Evolutionary conservation across 2,113 vertebrate genomes (phyloP).

Genomic region (Dicrurus megarhynchus): DNA sequence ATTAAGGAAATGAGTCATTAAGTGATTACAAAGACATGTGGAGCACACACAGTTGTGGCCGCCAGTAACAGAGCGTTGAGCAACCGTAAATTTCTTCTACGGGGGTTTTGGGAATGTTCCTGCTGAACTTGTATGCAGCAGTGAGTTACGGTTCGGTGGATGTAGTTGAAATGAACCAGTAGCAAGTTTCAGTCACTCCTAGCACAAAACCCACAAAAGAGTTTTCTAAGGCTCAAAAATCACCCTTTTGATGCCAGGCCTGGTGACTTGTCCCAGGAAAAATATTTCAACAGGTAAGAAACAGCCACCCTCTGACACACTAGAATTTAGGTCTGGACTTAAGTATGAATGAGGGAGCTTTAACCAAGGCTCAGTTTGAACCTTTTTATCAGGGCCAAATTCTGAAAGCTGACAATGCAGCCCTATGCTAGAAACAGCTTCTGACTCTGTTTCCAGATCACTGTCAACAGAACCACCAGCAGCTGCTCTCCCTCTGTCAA

Average conservation of each 20-base stretch:
- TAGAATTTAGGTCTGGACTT: neutral
- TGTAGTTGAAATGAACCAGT: slow-evolving; percentile 29
- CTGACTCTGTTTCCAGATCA: neutral
- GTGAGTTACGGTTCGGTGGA: slow-evolving; percentile 33
- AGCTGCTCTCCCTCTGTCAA: neutral
- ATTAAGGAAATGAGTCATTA: slow-evolving; percentile 77
- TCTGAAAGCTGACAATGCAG: neutral
- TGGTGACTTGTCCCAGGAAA: neutral
- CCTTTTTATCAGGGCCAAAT: neutral
- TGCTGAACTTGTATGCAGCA: slow-evolving; percentile 38
- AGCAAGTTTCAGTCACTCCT: neutral
- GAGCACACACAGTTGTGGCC: slow-evolving; percentile 67
- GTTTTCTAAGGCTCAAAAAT: neutral
- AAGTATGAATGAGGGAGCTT: neutral
- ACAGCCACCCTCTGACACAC: neutral
- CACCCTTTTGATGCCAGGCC: slow-evolving; percentile 7
- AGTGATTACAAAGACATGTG: slow-evolving; percentile 76
- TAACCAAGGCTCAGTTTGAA: neutral
- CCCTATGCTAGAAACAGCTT: neutral
- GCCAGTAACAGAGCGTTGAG: slow-evolving; percentile 54
- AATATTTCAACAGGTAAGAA: neutral
- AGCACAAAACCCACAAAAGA: neutral
- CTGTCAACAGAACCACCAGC: neutral
- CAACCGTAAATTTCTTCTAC: slow-evolving; percentile 48
- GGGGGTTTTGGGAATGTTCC: slow-evolving; percentile 48